Base-by-base conservation (phyloP, 2,888 invertebrate species). In the Diploptera punctata region DNA sequence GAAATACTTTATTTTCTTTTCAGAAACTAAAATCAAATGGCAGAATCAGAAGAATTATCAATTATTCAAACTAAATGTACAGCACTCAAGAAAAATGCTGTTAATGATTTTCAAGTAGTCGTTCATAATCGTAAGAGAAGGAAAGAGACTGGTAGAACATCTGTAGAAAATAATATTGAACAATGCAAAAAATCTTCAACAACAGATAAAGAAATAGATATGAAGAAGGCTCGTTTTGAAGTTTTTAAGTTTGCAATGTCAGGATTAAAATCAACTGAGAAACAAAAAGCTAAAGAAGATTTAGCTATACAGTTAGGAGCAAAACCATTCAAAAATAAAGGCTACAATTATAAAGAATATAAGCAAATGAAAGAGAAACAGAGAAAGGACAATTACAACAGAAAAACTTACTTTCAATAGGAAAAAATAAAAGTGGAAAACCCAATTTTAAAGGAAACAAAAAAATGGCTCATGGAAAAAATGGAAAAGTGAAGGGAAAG, bases 181-280 rank as follows among this genome's bases (percentile, higher is more conserved):
- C n/a, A 43, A 2, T 18, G 18, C 13, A 47, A 26, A 13, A 54
- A 49, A 19, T 13, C 26, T 18, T 49, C 18, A 18, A 13, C n/a
- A 81, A 80, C 73, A 18, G 74, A 79, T 60, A 81, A 83, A 60
- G 89, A 90, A 78, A 84, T 92, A 75, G 91, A 93, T 77, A 88
- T 96, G 78, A 93, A 93, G 77, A 89, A 86, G 78, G 90, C 92
- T 1, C 87, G 93, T 68, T 90, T 91, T 81, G 96, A 97, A 80
- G 88, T 97, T 3, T 88, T 93, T 7, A 94, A 92, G 79, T 93
- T 95, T 82, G 95, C 94, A 38, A 91, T 93, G 84, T 88, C 89
- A 29, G 94, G 93, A 68, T 89, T 94, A 70, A 87, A 89, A 71
- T 84, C 89, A 2, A 84, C 86, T 10, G 90, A 91, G 79, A 92